Percentiles rank a stretch among this genome's conserved stretches.
These are phyloP conservation scores for Rousettus madagascariensis DNA, from an alignment of 2,797 vertebrate genomes.

Conservation along the genomic window DNA sequence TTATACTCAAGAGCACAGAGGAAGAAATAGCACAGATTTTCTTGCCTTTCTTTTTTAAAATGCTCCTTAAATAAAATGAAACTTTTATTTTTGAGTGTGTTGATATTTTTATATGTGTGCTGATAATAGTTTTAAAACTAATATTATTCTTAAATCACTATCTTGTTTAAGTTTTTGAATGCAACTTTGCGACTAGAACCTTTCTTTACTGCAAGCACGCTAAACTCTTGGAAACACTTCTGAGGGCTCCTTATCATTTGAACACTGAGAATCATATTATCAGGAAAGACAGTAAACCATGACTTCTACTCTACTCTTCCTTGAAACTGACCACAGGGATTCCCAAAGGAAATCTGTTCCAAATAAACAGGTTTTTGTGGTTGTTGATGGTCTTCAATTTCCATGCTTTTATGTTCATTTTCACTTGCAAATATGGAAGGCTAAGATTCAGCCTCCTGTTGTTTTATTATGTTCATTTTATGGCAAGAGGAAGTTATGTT, in stretches of 20 bases:
- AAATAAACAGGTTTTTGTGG: not conserved
- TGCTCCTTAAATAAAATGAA: conserved; percentile 8
- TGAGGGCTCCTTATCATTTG: not conserved
- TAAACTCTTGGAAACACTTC: not conserved
- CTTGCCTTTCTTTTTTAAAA: not conserved
- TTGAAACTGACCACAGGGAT: not conserved
- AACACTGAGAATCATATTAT: not conserved
- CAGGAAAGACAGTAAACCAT: not conserved
- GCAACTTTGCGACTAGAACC: not conserved
- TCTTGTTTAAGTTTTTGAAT: not conserved
- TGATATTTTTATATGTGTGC: not conserved
- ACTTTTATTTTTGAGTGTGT: not conserved
- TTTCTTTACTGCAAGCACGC: not conserved
- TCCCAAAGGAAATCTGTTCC: not conserved
- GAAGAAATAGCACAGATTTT: not conserved
- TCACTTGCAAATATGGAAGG: not conserved
- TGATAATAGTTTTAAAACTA: conserved; percentile 28
- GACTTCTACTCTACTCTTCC: not conserved
- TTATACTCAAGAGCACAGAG: not conserved
- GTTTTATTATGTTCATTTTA: not conserved
- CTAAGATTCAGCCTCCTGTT: not conserved
- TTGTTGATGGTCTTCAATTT: conserved; percentile 12
- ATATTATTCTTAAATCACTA: conserved; percentile 11
- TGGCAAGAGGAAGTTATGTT: not conserved
- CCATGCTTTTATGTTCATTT: not conserved